Base-by-base conservation (phyloP, 1,140 invertebrate genomes). In the Cylas formicarius region DNA sequence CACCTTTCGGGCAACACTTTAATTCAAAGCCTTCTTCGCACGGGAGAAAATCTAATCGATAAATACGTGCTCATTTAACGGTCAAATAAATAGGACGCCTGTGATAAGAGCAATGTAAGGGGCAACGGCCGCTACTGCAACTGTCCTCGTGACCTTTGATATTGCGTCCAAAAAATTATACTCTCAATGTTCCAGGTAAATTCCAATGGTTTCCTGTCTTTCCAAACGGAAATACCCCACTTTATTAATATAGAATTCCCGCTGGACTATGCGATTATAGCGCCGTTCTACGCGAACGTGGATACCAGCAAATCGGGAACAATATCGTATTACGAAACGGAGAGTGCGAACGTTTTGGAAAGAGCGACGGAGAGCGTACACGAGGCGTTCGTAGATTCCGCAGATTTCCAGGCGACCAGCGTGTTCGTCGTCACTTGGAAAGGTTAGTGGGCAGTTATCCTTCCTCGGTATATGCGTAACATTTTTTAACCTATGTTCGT, bases 201-300 rank as follows among this genome's bases (percentile, higher is more conserved):
- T 65, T 82, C 79, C 59, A 93, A 92, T 71, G 92, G 92, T 19
- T 71, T 94, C 9, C 56, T 96, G n/a, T 90, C 91, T 2, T 94
- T 97, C 60, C 71, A 84, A 50, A 83, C 84, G 8, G 82, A 91
- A 32, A 82, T 94, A 42, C 80, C 86, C 11, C 74, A 75, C 29
- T 93, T 90, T 60, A 76, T 89, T 50, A 92, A 91, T 61, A 78
- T 85, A 9, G 82, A 89, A 56, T 91, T 96, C 65, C 92, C 92
- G 3, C 67, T 94, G 44, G 86, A 90, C 44, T 90, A 90, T 66
- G 85, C 90, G 0, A 76, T 88, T 0, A 89, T 97, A 48, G 86
- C 91, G 0, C 86, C 87, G 1, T 84, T 96, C 44, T 93, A 95
- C 58, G 79, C 87, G 0, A 93, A 97, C 62, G 77, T 96, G 1